Evolutionary conservation across 2,888 invertebrate genomes (phyloP), one percentile per base, ranked within the genome.

Genomic region (Branchipolynoe longqiensis): DNA sequence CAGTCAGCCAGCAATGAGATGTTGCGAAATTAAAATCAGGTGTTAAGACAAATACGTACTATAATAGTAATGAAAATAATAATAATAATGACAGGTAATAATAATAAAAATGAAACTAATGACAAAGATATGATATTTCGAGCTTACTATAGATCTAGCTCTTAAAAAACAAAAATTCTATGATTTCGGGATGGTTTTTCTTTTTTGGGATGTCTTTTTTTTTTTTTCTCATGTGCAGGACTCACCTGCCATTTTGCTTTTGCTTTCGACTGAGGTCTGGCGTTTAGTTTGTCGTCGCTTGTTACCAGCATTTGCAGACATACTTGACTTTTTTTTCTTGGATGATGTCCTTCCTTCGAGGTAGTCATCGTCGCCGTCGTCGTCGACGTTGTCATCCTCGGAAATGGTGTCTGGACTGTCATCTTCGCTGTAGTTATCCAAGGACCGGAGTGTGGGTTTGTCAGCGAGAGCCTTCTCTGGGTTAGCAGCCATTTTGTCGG

Each of bases 171-270:
- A n/a, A n/a, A n/a, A n/a, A n/a, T 69, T 64, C 33, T 64, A 33
- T 31, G 1, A 1, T 69, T 69, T 62, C 31, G 25, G 62, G 31
- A 12, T 62, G 62, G 14, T 31, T n/a, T 31, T n/a, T n/a, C 25
- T 56, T 56, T 25, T 56, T 56, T 56, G 22, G 56, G 56, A n/a
- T 56, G 3, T 56, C 3, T 56, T 62, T 38, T 69, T 69, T 36
- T 36, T 36, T 69, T 69, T 69, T 69, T n/a, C 38, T 36, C 38
- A 22, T 69, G 69, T 78, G 78, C 78, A 78, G 78, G 40, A 38
- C 85, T 86, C 88, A 90, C 90, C 90, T 89, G 90, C 92, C 59
- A 92, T 91, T 89, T 91, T 91, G 64, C 89, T 90, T 86, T 85
- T 86, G 82, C 88, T 90, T 86, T 92, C 92, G 38, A 89, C 87